Conservation (phyloP, 2,888 invertebrate species). For the Heliconius sara region DNA sequence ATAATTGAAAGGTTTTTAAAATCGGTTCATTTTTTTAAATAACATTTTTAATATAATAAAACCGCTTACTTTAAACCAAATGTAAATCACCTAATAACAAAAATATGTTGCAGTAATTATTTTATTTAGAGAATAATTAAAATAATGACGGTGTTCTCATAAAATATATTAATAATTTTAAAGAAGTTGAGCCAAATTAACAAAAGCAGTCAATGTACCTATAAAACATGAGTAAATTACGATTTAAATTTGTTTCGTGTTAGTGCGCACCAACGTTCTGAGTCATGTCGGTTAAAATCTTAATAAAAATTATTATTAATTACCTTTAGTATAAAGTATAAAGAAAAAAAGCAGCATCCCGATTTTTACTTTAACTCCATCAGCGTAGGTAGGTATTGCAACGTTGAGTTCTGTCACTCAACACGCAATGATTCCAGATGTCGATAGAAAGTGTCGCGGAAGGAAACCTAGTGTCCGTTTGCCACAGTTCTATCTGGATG, state of each 20-base stretch:
- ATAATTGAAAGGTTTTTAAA: no score
- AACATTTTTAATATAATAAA: no score
- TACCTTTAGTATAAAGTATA: not conserved
- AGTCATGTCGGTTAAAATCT: not conserved
- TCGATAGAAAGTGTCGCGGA: no score
- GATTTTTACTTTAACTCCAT: no score
- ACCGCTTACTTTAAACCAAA: no score
- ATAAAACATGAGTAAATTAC: not conserved
- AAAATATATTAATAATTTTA: conserved; percentile 6
- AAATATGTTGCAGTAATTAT: not conserved
- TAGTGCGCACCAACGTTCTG: not conserved
- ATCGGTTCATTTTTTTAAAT: no score
- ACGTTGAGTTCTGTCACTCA: no score
- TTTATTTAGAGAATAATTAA: not conserved
- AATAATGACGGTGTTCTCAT: conserved; percentile 1
- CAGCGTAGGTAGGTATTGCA: no score
- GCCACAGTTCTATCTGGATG: no score
- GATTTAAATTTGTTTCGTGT: not conserved
- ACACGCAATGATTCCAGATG: no score
- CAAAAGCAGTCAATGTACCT: conserved; percentile 16
- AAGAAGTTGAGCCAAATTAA: conserved; percentile 12
- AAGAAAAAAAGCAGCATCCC: no score
- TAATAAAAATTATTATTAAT: not conserved
- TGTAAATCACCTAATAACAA: not conserved
- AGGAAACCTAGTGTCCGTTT: no score